Conservation (phyloP, 2,888 invertebrate genomes). For the Abscondita cerata region DNA sequence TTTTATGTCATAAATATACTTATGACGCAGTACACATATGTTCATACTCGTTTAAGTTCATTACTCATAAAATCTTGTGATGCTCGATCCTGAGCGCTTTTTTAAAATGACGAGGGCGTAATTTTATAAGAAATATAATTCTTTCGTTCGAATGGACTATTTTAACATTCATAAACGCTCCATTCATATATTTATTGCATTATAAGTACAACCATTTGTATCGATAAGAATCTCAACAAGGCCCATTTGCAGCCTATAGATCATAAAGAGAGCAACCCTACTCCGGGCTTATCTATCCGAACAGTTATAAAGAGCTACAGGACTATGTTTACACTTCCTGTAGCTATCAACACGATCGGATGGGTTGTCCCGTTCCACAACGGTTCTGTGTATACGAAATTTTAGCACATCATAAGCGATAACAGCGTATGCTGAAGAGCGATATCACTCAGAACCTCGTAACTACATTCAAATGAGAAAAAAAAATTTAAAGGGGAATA, state of each 20-base stretch:
- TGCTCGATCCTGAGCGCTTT: too few species aligned
- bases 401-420: constrained; percentile 45
- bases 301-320: constrained; percentile 48
- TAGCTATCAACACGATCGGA: constrained; percentile 44
- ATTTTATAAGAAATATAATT: too few species aligned
- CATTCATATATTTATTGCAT: constrained; percentile 30
- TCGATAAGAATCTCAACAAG: constrained; percentile 34
- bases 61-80: too few species aligned
- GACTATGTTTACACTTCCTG: constrained; percentile 51
- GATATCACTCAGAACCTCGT: constrained; percentile 30
- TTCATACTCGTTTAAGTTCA: too few species aligned
- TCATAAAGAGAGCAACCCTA: constrained; percentile 43
- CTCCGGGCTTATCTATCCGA: constrained; percentile 45
- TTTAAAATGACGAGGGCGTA: too few species aligned
- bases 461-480: constrained; percentile 22
- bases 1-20: too few species aligned
- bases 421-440: constrained; percentile 43
- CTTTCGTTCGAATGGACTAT: neutral
- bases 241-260: constrained; percentile 40
- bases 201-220: constrained; percentile 34
- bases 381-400: constrained; percentile 40
- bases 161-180: constrained; percentile 23
- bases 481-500: constrained; percentile 12
- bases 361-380: constrained; percentile 33
- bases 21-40: too few species aligned